These are phyloP conservation scores for Chrysolina oricalcia DNA, from an alignment of 2,888 invertebrate species.

Conservation along the genomic window DNA sequence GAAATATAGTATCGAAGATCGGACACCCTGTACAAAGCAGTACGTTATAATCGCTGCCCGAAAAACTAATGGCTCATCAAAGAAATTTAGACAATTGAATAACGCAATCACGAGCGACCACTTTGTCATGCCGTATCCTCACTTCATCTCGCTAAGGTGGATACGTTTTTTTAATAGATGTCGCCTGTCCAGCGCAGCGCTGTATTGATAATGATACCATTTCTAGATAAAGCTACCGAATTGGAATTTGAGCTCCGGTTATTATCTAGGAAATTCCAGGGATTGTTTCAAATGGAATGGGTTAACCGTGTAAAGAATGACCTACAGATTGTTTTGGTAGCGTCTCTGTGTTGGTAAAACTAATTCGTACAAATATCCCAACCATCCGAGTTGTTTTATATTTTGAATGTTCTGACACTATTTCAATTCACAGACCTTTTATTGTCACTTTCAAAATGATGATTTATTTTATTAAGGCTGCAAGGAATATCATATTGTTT, in stretches of 20 bases:
- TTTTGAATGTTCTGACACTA: no score
- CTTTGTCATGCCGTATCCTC: conserved; percentile 59
- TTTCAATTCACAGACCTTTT: no score
- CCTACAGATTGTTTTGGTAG: background rate
- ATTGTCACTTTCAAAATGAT: no score
- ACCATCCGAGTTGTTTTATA: no score
- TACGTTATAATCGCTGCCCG: background rate
- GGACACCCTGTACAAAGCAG: background rate
- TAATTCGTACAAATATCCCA: no score
- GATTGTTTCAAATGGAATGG: conserved; percentile 42
- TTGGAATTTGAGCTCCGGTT: conserved; percentile 54
- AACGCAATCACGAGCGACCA: conserved; percentile 61
- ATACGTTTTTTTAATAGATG: conserved; percentile 65
- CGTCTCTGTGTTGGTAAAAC: no score
- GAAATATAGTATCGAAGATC: background rate
- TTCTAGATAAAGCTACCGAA: conserved; percentile 62
- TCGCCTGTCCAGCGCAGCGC: conserved; percentile 62
- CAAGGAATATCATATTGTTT: no score
- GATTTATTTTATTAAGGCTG: no score
- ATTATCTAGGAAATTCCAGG: conserved; percentile 54
- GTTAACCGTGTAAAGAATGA: background rate
- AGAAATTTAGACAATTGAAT: conserved; percentile 61
- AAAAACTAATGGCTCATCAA: conserved; percentile 57
- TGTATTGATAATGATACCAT: conserved; percentile 64
- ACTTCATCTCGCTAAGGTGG: conserved; percentile 46